phyloP scores from a whole-genome alignment of 2,113 vertebrate species.

The Cebidichthys violaceus region DNA sequence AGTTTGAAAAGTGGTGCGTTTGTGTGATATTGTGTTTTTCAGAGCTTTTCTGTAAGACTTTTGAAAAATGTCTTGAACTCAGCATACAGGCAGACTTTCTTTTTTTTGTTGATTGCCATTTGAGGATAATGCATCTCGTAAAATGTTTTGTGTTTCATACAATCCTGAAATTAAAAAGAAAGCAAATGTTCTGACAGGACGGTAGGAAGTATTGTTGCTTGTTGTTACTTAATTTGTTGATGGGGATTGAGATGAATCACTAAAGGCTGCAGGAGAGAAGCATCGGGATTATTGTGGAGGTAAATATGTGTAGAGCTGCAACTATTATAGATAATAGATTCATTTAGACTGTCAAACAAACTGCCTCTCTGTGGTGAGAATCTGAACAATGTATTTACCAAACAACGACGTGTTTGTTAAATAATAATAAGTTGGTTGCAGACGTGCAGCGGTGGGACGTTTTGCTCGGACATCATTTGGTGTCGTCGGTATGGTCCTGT shows the following conservation, averaged over 20 bases:
- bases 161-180: not conserved
- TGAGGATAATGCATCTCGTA: not conserved
- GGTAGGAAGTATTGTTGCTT: not conserved
- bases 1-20: slow-evolving; percentile 19
- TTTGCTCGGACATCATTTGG: too few species aligned
- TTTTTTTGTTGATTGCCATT: not conserved
- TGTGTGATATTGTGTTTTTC: not conserved
- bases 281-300: not conserved
- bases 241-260: slow-evolving; percentile 7
- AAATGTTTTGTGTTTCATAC: not conserved
- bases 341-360: not conserved
- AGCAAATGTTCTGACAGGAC: not conserved
- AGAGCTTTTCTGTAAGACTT: too few species aligned
- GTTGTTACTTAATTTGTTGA: not conserved
- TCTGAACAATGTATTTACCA: too few species aligned
- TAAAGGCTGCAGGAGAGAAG: not conserved
- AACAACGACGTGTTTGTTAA: too few species aligned
- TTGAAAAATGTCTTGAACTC: not conserved
- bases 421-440: too few species aligned
- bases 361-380: too few species aligned
- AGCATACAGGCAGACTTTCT: not conserved
- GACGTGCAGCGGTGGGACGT: too few species aligned
- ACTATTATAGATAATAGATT: not conserved
- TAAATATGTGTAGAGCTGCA: not conserved
- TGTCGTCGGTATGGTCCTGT: too few species aligned